These are phyloP conservation scores for Lepidocyrtinus sp. DNA, from an alignment of 2,888 invertebrate genomes.

Conservation along the genomic window DNA sequence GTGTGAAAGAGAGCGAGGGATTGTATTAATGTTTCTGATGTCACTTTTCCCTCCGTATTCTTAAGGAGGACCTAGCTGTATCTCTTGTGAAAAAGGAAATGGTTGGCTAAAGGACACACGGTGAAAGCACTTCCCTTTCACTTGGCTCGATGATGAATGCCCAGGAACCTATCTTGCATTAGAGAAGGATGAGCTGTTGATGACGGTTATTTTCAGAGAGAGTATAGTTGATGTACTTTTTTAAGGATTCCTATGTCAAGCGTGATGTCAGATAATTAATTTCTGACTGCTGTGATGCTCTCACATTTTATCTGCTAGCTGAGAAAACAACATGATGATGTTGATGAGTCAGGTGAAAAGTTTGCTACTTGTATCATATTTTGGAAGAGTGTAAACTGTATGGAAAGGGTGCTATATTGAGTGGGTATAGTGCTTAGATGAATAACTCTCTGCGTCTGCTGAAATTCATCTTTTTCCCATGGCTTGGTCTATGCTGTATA, in stretches of 20 bases:
- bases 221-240: background rate
- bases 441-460: too few relatives aligned
- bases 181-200: conserved; percentile 54
- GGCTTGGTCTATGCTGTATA: too few relatives aligned
- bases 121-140: conserved; percentile 45
- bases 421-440: too few relatives aligned
- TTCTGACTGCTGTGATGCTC: conserved; percentile 28
- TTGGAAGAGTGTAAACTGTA: too few relatives aligned
- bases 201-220: conserved; percentile 40
- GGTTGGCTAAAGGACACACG: conserved; percentile 14
- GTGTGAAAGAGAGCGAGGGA: conserved; percentile 19
- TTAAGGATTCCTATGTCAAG: conserved; percentile 43
- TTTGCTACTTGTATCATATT: too few relatives aligned
- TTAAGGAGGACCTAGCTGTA: background rate
- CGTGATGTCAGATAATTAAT: conserved; percentile 57
- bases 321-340: too few relatives aligned
- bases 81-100: background rate
- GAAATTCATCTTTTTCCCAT: too few relatives aligned
- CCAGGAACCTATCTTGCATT: conserved; percentile 28
- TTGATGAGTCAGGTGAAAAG: background rate
- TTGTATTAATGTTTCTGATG: conserved; percentile 38
- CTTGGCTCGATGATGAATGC: conserved; percentile 31
- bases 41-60: conserved; percentile 21
- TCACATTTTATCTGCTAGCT: conserved; percentile 9
- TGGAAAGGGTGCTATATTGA: too few relatives aligned